These are phyloP conservation scores for Rapana venosa DNA, from an alignment of 2,888 invertebrate genomes.

Conservation along the genomic window DNA sequence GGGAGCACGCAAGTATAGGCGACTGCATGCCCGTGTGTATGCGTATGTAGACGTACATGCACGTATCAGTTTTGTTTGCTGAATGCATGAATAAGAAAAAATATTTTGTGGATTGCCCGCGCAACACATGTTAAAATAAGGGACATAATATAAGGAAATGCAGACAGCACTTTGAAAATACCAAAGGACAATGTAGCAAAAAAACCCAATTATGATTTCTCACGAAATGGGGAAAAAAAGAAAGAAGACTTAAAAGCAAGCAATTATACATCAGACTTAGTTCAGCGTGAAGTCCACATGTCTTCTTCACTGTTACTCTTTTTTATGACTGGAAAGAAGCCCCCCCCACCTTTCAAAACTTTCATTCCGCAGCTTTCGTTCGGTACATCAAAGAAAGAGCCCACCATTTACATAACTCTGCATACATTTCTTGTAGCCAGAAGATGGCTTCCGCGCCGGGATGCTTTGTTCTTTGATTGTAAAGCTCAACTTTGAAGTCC, in stretches of 20 bases:
- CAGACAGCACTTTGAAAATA: no score
- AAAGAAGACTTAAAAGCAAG: background rate
- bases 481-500: constrained; percentile 34
- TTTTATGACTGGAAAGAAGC: background rate
- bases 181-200: background rate
- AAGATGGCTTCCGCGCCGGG: constrained; percentile 31
- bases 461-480: constrained; percentile 28
- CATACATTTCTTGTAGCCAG: constrained; percentile 34
- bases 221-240: background rate
- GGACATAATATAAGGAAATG: no score
- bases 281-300: no score
- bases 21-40: background rate
- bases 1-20: background rate
- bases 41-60: background rate
- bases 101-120: no score
- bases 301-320: background rate
- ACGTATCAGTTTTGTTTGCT: background rate
- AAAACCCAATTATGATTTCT: background rate
- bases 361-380: background rate
- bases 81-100: no score
- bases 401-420: constrained; percentile 34
- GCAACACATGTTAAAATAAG: no score
- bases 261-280: background rate
- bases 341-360: no score
- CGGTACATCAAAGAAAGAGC: constrained; percentile 33